A percentile compares a stretch with the other conserved stretches of the same genome.
These are phyloP conservation scores for Eueremaeus valkanovi DNA, from an alignment of 2,888 invertebrate genomes.

Conservation along the genomic window DNA sequence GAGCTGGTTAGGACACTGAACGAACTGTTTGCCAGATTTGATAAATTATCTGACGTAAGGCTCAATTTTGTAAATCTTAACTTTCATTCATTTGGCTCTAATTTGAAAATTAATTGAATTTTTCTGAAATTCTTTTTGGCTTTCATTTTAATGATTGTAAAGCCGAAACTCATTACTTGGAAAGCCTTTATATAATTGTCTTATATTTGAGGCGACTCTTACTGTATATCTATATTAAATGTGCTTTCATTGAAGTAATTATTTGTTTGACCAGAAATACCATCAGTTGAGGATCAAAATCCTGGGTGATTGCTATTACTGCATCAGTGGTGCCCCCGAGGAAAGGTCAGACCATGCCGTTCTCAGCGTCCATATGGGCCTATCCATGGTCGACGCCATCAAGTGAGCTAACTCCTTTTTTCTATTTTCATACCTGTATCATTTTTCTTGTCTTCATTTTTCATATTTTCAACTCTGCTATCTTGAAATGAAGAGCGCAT, in stretches of 20 bases:
- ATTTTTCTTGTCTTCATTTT: no score
- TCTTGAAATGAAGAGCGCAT: no score
- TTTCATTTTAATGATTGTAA: not conserved
- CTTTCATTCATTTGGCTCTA: not conserved
- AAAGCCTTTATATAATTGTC: not conserved
- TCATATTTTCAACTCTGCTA: no score
- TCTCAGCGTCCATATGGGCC: slow-evolving; percentile 89
- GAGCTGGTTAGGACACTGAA: slow-evolving; percentile 92
- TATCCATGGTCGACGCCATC: slow-evolving; percentile 94
- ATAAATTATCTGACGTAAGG: slow-evolving; percentile 66
- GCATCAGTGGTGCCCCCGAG: slow-evolving; percentile 88
- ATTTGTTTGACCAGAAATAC: slow-evolving; percentile 68
- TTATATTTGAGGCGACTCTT: no score
- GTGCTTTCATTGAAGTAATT: no score
- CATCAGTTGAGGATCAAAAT: slow-evolving; percentile 92
- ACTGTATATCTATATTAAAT: no score
- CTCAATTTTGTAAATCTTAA: not conserved
- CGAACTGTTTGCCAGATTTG: slow-evolving; percentile 91
- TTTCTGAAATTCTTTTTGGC: slow-evolving; percentile 7
- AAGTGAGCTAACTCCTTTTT: slow-evolving; percentile 80
- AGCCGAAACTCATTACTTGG: not conserved
- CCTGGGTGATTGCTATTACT: slow-evolving; percentile 95
- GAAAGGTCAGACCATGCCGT: slow-evolving; percentile 64
- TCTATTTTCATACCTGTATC: no score
- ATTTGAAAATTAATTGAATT: slow-evolving; percentile 30